Percentiles rank a stretch among this genome's conserved stretches.
These are phyloP conservation scores for Brachystomella parvula DNA, from an alignment of 1,140 invertebrate species.

Conservation along the genomic window DNA sequence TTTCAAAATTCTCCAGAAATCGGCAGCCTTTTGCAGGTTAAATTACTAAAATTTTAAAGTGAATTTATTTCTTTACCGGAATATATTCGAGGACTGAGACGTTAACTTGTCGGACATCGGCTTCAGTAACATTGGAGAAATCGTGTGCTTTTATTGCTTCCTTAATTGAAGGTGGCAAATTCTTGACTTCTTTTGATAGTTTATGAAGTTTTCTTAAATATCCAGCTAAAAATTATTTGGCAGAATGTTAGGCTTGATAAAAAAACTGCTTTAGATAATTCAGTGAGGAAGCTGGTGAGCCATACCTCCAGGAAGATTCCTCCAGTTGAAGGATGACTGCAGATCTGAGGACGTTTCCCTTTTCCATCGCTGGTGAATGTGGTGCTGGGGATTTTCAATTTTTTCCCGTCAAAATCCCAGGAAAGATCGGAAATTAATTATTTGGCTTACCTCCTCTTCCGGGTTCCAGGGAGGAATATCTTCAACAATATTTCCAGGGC, in stretches of 20 bases:
- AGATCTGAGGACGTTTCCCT: not conserved
- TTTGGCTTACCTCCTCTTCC: not conserved
- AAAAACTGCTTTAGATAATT: too few species aligned
- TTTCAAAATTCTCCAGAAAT: not conserved
- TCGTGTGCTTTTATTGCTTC: conserved; percentile 26
- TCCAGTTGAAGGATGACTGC: not conserved
- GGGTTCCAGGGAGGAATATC: not conserved
- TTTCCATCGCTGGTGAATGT: not conserved
- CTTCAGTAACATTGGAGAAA: conserved; percentile 31
- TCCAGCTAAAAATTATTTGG: not conserved
- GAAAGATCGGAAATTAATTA: too few species aligned
- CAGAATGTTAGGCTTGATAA: not conserved
- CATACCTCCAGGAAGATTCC: not conserved
- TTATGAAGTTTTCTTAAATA: not conserved
- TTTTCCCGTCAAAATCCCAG: too few species aligned
- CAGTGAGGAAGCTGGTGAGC: too few species aligned
- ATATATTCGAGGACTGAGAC: conserved; percentile 30
- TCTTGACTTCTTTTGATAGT: not conserved
- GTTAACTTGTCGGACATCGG: conserved; percentile 23
- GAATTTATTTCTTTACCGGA: too few species aligned
- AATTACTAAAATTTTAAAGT: too few species aligned
- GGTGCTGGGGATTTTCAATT: not conserved
- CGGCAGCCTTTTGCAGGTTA: too few species aligned
- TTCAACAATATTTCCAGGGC: not conserved
- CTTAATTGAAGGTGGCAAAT: conserved; percentile 21